phyloP scores from a whole-genome alignment of 2,888 invertebrate genomes.

The Lithosia quadra region DNA sequence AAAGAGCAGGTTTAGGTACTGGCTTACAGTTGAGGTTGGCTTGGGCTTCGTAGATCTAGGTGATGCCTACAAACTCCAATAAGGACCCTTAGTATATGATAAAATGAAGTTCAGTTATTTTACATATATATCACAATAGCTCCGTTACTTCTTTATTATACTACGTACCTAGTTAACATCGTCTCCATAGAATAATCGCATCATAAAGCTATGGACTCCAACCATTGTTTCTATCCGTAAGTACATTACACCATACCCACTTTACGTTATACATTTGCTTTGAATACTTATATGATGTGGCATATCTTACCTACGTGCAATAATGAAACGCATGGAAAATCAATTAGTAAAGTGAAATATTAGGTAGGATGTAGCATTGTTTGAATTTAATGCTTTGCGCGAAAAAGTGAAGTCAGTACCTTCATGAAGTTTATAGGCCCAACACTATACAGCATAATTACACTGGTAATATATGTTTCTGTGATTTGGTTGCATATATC shows the following conservation, averaged over 20 bases:
- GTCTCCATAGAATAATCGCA: neutral
- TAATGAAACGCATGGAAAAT: neutral
- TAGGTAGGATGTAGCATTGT: neutral
- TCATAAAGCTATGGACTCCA: neutral
- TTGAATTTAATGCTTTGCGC: neutral
- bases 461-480: too few species aligned
- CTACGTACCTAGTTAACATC: neutral
- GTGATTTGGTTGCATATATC: neutral
- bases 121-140: neutral
- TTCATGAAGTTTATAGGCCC: too few species aligned
- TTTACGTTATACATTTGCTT: neutral
- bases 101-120: neutral
- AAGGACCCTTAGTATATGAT: neutral
- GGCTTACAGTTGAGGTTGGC: too few species aligned
- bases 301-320: neutral
- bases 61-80: too few species aligned
- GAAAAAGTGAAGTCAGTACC: neutral
- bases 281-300: neutral
- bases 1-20: too few species aligned
- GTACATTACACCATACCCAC: neutral
- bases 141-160: neutral
- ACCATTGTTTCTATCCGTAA: neutral
- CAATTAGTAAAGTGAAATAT: conserved; percentile 4
- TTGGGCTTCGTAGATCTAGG: too few species aligned
- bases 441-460: too few species aligned